Evolutionary conservation across 2,888 invertebrate genomes (phyloP), one percentile per base, ranked within the genome.

Genomic region (Mythimna vitellina): DNA sequence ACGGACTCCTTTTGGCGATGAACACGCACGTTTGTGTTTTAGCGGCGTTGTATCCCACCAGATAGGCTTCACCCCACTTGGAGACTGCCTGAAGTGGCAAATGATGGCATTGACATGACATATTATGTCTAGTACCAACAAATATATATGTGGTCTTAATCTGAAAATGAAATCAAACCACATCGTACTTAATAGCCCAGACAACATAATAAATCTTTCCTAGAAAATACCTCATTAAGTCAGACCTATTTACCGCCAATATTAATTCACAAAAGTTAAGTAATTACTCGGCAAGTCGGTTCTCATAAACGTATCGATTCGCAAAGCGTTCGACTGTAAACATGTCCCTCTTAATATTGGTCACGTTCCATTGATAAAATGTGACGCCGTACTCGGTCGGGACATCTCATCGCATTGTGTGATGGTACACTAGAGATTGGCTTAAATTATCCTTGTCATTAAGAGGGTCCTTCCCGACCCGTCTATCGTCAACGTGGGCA

Each of bases 291-390:
- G 4, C 2, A 29, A 49, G 63, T 76, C 58, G 35, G 29, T 56
- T 38, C 66, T 60, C 49, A 64, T 70, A 57, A 60, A 51, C 58
- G 57, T 60, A 65, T 76, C 70, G 57, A 80, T 69, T 66, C 20
- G 20, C 29, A n/a, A 57, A 35, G 62, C 81, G 54, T 46, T 76
- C 49, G 57, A 14, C 57, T 60, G 76, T 58, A 65, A 76, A 76
- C 54, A 70, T 80, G 65, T 66, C 49, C n/a, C 49, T 42, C 20
- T 46, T 35, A 63, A 81, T 70, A 76, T 70, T 64, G 65, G 63
- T 64, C 51, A 54, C 76, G 78, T 46, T 29, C 17, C 46, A 70
- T 76, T 70, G 22, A 76, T 66, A 69, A 81, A 66, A 60, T 81
- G 54, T 81, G 81, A 64, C 76, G 69, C 51, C 58, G 38, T 25